Conservation (phyloP, 2,888 invertebrate species). For the Yponomeuta plumbellus region DNA sequence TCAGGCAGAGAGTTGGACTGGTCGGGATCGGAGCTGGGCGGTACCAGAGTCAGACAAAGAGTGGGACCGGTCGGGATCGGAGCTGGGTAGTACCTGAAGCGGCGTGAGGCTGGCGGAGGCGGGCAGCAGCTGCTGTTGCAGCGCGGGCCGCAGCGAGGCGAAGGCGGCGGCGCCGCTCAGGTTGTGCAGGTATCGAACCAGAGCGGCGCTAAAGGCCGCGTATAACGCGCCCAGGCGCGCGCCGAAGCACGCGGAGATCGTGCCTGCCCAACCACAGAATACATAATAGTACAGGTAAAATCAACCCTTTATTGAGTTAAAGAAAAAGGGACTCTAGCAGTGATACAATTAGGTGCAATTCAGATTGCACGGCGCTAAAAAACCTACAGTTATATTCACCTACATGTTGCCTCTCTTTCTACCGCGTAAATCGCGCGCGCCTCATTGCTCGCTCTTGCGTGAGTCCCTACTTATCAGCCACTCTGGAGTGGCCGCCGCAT, state of each 20-base stretch:
- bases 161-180: constrained; percentile 56
- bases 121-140: constrained; percentile 58
- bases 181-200: constrained; percentile 86
- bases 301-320: too few species aligned
- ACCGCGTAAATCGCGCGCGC: too few species aligned
- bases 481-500: too few species aligned
- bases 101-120: constrained; percentile 58
- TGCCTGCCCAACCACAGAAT: constrained; percentile 56
- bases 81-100: constrained; percentile 44
- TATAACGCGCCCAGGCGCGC: constrained; percentile 82
- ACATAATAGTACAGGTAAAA: too few species aligned
- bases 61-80: constrained; percentile 83
- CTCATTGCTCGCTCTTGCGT: too few species aligned
- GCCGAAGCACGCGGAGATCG: constrained; percentile 85
- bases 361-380: too few species aligned
- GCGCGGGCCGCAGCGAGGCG: constrained; percentile 52
- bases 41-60: constrained; percentile 81
- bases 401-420: too few species aligned
- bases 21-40: too few species aligned
- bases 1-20: constrained; percentile 86
- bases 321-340: too few species aligned
- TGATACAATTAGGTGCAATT: too few species aligned
- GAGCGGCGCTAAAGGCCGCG: constrained; percentile 84
- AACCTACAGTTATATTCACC: too few species aligned
- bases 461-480: too few species aligned